Evolutionary conservation across 2,113 vertebrate species (phyloP).

Genomic region (Oncorhynchus tshawytscha): DNA sequence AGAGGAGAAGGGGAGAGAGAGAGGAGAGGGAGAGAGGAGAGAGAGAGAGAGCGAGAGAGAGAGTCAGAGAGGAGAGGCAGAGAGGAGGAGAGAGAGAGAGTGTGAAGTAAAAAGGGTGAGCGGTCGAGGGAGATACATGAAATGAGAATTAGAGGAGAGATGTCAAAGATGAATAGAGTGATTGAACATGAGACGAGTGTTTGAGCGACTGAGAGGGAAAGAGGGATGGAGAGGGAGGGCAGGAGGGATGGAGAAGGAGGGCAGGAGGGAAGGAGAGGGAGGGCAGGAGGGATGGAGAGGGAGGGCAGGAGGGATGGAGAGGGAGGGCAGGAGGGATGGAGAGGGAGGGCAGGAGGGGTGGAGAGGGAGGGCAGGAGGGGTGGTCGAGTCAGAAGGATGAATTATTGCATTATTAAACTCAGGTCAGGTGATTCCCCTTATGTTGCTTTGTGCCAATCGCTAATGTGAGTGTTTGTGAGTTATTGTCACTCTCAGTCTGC

Average conservation of each 20-base stretch:
- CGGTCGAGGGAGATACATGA: background rate
- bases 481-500: background rate
- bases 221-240: too few relatives aligned
- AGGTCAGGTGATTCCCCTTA: slow-evolving; percentile 61
- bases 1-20: too few relatives aligned
- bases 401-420: slow-evolving; percentile 36
- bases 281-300: too few relatives aligned
- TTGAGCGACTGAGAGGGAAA: background rate
- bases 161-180: slow-evolving; percentile 35
- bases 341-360: too few relatives aligned
- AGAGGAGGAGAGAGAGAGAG: too few relatives aligned
- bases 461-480: slow-evolving; percentile 36
- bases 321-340: too few relatives aligned
- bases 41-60: background rate
- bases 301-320: too few relatives aligned
- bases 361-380: too few relatives aligned
- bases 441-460: slow-evolving; percentile 45
- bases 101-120: background rate
- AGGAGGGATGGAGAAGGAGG: too few relatives aligned
- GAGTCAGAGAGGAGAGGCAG: background rate
- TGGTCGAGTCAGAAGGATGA: too few relatives aligned
- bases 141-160: slow-evolving; percentile 21
- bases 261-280: too few relatives aligned
- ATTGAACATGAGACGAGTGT: slow-evolving; percentile 23
- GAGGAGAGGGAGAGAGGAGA: background rate